Base-by-base conservation (phyloP, 1,140 invertebrate genomes). In the Neodiprion virginianus region DNA sequence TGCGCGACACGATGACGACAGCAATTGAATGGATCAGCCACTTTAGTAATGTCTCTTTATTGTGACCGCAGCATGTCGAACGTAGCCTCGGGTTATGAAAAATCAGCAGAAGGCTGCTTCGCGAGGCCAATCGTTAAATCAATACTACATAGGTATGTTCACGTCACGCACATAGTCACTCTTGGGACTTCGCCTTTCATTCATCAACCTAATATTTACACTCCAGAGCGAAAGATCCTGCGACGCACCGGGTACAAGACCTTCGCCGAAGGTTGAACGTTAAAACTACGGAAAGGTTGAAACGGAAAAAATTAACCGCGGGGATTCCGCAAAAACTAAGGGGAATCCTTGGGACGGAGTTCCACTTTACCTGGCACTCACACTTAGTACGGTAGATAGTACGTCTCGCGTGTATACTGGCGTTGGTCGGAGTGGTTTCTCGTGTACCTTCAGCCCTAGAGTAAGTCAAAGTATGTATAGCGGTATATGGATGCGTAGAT, bases 401-500 rank as follows among this genome's bases (percentile, higher is more conserved):
- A 72, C 66, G 73, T 73, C 70, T 75, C 50, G 28, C 71, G 53
- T 66, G 71, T 77, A 73, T 40, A 68, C 67, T 72, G 50, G 71
- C 66, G 70, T 53, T 49, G 72, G 72, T 68, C 71, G 73, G 74
- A 77, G 76, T 75, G 76, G 74, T 77, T 77, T 77, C 71, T 50
- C 76, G 8, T 77, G 76, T 77, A 73, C 48, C 53, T 49, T 47
- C 12, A 61, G 11, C 53, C 28, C 53, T 8, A 61, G n/a, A 61
- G 53, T 8, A 14, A 61, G 53, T 61, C 3, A 12, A 17, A 61
- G 53, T 61, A 61, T 61, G 53, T 61, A 61, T 8, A 40, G 28
- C 5, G 28, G 0, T 40, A 40, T 40, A 40, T 5, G 28, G 28
- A 40, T 40, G 4, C 53, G n/a, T 17, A 8, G 3, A 61, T 14